These are phyloP conservation scores for Schrankia costaestrigalis DNA, from an alignment of 2,888 invertebrate genomes.

Conservation along the genomic window DNA sequence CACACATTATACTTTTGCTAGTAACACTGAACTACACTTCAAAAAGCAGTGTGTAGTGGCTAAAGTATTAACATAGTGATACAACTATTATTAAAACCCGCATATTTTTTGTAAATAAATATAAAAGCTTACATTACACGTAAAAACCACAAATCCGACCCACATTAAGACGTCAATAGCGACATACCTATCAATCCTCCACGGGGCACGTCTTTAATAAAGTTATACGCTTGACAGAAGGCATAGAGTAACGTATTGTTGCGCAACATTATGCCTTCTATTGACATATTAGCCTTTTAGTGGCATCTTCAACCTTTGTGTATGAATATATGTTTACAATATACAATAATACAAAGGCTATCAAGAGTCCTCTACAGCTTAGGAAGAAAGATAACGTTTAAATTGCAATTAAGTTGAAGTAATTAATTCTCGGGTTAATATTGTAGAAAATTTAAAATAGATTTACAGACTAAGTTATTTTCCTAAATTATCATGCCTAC, in stretches of 20 bases:
- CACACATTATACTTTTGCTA: no score
- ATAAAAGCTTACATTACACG: conserved; percentile 14
- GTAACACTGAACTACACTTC: no score
- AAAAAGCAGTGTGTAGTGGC: no score
- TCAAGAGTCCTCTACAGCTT: no score
- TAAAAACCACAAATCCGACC: conserved; percentile 29
- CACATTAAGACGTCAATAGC: conserved; percentile 35
- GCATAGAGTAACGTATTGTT: conserved; percentile 59
- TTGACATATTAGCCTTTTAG: conserved; percentile 72
- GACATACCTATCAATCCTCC: conserved; percentile 64
- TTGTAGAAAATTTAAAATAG: no score
- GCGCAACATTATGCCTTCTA: conserved; percentile 57
- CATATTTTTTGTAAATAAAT: conserved; percentile 5
- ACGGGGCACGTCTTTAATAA: conserved; percentile 65
- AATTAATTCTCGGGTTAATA: no score
- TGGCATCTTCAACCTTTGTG: conserved; percentile 48
- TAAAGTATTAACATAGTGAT: background rate
- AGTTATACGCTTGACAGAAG: conserved; percentile 67
- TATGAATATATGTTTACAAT: conserved; percentile 40
- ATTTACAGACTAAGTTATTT: no score
- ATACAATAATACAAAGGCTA: no score
- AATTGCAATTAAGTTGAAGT: no score
- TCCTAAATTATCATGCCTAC: no score
- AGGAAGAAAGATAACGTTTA: no score
- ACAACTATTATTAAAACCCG: conserved; percentile 3